These are phyloP conservation scores for Chrysolina americana DNA, from an alignment of 2,888 invertebrate genomes.

Conservation along the genomic window DNA sequence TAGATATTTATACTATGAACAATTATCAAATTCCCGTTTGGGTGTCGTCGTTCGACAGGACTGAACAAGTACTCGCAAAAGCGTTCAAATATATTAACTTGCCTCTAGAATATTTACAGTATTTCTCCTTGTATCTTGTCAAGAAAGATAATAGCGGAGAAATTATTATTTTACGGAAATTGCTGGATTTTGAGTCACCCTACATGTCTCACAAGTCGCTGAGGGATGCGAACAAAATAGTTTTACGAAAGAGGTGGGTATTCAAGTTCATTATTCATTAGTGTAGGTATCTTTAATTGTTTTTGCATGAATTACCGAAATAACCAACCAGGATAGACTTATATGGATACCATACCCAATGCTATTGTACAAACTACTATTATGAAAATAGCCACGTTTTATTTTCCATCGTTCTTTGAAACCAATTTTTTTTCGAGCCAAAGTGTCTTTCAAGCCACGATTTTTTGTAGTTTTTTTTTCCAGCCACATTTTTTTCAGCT, in stretches of 20 bases:
- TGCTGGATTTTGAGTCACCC: conserved; percentile 98
- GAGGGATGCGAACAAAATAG: conserved; percentile 81
- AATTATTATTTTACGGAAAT: conserved; percentile 84
- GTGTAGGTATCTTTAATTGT: not conserved
- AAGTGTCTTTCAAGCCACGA: too few relatives aligned
- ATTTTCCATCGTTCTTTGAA: too few relatives aligned
- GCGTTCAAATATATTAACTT: conserved; percentile 87
- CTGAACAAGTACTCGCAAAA: conserved; percentile 87
- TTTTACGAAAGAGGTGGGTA: conserved; percentile 86
- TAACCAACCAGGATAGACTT: too few relatives aligned
- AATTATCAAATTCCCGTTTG: conserved; percentile 87
- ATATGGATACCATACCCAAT: too few relatives aligned
- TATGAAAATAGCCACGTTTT: too few relatives aligned
- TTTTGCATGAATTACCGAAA: too few relatives aligned
- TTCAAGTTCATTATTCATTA: not conserved
- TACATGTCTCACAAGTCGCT: conserved; percentile 91
- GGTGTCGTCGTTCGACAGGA: conserved; percentile 86
- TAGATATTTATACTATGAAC: conserved; percentile 90
- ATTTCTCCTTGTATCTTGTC: conserved; percentile 92
- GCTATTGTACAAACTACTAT: too few relatives aligned
- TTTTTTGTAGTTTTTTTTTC: too few relatives aligned
- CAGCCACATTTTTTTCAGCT: too few relatives aligned
- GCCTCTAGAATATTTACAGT: conserved; percentile 84
- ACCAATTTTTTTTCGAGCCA: too few relatives aligned
- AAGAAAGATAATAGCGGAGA: conserved; percentile 82